phyloP scores from a whole-genome alignment of 2,797 vertebrate genomes.

The Lycodopsis pacificus region DNA sequence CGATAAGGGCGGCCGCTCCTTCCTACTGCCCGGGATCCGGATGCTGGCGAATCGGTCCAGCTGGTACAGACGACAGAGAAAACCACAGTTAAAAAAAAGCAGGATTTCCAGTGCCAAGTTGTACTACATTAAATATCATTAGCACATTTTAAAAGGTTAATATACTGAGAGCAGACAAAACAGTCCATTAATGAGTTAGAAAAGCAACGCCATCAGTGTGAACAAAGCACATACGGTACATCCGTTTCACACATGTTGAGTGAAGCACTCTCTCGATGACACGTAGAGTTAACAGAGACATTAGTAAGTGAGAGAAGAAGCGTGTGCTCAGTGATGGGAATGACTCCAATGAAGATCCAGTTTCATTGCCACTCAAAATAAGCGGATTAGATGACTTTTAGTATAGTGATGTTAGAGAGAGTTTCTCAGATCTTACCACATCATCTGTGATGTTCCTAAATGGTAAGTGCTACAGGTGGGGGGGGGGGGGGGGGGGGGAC shows the following conservation, averaged over 20 bases:
- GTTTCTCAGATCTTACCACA: constrained; percentile 89
- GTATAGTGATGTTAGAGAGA: constrained; percentile 37
- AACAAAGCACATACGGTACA: constrained; percentile 23
- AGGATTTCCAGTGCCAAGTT: neutral
- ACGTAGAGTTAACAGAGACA: constrained; percentile 22
- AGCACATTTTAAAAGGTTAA: constrained; percentile 14
- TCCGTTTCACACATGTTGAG: constrained; percentile 11
- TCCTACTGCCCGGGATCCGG: constrained; percentile 93
- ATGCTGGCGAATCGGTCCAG: constrained; percentile 96
- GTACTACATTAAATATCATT: neutral
- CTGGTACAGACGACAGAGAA: constrained; percentile 73
- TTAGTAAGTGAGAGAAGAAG: constrained; percentile 36
- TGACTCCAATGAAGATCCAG: constrained; percentile 9
- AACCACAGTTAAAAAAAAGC: constrained; percentile 31
- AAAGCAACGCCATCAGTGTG: constrained; percentile 19
- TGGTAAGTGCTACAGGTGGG: constrained; percentile 89
- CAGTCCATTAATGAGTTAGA: constrained; percentile 15
- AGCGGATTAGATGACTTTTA: constrained; percentile 12
- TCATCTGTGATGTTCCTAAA: constrained; percentile 97
- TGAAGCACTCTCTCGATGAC: neutral
- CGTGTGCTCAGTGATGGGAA: constrained; percentile 9
- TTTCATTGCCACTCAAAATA: constrained; percentile 33
- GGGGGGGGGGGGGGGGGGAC: constrained; percentile 38
- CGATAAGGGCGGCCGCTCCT: constrained; percentile 87
- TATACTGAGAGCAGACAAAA: constrained; percentile 3